These are phyloP conservation scores for Drosophila nr. fundita DNA, from an alignment of 2,888 invertebrate genomes.

Conservation along the genomic window DNA sequence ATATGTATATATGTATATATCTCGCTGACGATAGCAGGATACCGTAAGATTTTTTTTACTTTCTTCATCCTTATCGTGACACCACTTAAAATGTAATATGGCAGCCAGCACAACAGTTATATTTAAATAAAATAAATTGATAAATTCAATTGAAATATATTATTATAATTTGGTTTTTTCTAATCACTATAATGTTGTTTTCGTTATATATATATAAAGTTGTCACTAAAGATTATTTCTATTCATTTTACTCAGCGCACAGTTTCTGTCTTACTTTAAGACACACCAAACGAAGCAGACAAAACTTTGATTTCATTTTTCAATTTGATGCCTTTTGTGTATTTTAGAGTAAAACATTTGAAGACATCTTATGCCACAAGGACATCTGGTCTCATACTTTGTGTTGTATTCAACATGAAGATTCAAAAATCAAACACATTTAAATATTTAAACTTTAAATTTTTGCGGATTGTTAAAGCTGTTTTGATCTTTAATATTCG, in stretches of 20 bases:
- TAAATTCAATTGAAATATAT: not conserved
- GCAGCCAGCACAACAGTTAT: not conserved
- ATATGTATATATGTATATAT: not conserved
- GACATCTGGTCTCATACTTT: not conserved
- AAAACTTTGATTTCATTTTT: not conserved
- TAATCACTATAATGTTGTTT: too few species aligned
- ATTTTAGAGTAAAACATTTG: not conserved
- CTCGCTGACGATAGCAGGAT: not conserved
- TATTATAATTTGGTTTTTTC: not conserved
- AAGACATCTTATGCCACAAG: not conserved
- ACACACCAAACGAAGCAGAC: not conserved
- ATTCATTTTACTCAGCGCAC: not conserved
- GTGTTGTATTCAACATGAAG: not conserved
- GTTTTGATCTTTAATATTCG: constrained; percentile 1
- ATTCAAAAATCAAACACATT: not conserved
- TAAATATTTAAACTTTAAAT: not conserved
- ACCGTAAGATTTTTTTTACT: not conserved
- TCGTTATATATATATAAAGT: not conserved
- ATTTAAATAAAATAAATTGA: not conserved
- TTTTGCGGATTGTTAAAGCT: not conserved
- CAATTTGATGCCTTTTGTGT: not conserved
- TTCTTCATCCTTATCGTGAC: not conserved
- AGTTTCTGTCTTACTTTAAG: not conserved
- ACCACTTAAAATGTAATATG: not conserved
- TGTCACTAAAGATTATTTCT: not conserved